These are phyloP conservation scores for Notothenia coriiceps DNA, from an alignment of 2,113 vertebrate species.

Conservation along the genomic window DNA sequence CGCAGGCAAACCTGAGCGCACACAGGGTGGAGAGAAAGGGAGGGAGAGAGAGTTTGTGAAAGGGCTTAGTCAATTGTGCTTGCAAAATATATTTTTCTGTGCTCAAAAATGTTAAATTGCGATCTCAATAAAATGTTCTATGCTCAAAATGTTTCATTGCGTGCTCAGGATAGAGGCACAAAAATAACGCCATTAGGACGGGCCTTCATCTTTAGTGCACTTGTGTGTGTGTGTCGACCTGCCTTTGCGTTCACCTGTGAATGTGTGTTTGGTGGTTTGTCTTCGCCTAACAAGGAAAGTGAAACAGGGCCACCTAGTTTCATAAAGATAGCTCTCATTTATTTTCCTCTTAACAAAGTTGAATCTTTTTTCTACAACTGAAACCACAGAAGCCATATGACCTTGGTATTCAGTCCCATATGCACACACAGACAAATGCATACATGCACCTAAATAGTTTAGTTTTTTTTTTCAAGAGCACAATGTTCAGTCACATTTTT, in stretches of 20 bases:
- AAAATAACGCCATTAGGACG: neutral
- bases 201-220: neutral
- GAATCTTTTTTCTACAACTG: neutral
- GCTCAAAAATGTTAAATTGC: too few species aligned
- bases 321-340: neutral
- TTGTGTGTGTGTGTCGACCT: neutral
- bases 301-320: conserved; percentile 8
- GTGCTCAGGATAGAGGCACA: too few species aligned
- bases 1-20: too few species aligned
- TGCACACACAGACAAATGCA: neutral
- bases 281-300: neutral
- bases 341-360: neutral
- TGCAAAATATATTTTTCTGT: too few species aligned
- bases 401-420: neutral
- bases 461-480: too few species aligned
- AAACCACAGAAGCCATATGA: neutral
- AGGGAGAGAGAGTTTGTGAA: too few species aligned
- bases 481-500: too few species aligned
- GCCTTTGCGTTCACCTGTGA: neutral
- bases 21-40: too few species aligned
- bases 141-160: too few species aligned
- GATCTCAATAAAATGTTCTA: too few species aligned
- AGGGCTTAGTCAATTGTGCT: too few species aligned
- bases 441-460: neutral
- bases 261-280: neutral